These are phyloP conservation scores for Dioctria rufipes DNA, from an alignment of 2,888 invertebrate genomes.

Conservation along the genomic window DNA sequence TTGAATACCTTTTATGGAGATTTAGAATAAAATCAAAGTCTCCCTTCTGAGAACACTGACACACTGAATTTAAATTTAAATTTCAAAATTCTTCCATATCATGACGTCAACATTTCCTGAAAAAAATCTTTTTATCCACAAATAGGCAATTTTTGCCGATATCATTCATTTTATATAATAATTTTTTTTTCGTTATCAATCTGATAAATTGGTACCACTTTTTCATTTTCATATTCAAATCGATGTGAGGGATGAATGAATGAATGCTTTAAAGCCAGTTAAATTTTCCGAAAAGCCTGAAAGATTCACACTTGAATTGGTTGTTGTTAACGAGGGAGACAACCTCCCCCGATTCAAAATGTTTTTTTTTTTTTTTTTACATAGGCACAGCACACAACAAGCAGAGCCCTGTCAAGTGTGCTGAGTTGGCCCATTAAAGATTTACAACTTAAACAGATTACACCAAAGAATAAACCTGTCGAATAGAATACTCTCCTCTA, in stretches of 20 bases:
- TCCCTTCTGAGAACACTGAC: no score
- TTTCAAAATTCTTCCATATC: no score
- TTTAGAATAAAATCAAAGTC: no score
- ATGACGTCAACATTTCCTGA: no score
- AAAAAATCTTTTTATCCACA: no score
- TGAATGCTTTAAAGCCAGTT: constrained; percentile 22
- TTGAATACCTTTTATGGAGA: no score
- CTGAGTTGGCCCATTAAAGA: constrained; percentile 52
- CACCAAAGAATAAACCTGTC: constrained; percentile 34
- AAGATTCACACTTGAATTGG: constrained; percentile 30
- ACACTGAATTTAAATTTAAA: no score
- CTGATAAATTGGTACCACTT: constrained; percentile 43
- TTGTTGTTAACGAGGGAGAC: neutral
- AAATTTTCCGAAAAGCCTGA: constrained; percentile 40
- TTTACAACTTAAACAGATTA: constrained; percentile 53
- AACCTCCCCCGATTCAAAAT: neutral
- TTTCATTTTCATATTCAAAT: constrained; percentile 36
- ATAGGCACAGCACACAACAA: neutral
- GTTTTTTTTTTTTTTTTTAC: neutral
- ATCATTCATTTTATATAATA: neutral
- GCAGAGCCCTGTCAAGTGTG: neutral
- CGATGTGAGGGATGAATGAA: neutral
- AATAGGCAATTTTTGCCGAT: neutral
- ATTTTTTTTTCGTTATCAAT: constrained; percentile 3
- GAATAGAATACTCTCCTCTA: constrained; percentile 6